phyloP scores from a whole-genome alignment of 2,888 invertebrate genomes.

The Exocentrus adspersus region DNA sequence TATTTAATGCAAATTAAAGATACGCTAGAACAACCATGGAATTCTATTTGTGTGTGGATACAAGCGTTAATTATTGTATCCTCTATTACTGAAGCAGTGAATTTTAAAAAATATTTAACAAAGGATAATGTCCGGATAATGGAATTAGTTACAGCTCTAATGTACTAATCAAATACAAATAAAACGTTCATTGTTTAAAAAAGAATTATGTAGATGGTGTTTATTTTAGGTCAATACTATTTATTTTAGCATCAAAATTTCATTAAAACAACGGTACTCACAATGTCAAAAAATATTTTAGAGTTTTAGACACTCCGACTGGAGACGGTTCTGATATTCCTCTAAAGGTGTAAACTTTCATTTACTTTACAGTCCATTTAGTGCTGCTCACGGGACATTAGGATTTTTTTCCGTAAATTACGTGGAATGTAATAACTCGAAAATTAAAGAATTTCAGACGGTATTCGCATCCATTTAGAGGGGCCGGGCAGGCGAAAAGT shows the following conservation, averaged over 20 bases:
- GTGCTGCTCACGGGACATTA: neutral
- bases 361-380: constrained; percentile 5
- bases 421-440: constrained; percentile 6
- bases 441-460: constrained; percentile 10
- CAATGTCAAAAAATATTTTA: no score
- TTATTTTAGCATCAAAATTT: no score
- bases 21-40: neutral
- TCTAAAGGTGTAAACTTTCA: neutral
- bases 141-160: no score
- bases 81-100: neutral
- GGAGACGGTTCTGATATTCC: neutral
- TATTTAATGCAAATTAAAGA: constrained; percentile 1
- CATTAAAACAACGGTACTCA: no score
- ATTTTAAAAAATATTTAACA: neutral
- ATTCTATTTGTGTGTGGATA: neutral
- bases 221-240: no score
- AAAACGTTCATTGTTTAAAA: no score
- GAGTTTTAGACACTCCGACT: no score
- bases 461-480: neutral
- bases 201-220: no score
- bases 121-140: no score
- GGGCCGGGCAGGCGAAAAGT: neutral
- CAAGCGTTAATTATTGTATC: neutral
- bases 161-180: no score
- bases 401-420: constrained; percentile 6